Conservation (phyloP, 1,140 invertebrate genomes). For the Caenorhabditis briggsae region DNA sequence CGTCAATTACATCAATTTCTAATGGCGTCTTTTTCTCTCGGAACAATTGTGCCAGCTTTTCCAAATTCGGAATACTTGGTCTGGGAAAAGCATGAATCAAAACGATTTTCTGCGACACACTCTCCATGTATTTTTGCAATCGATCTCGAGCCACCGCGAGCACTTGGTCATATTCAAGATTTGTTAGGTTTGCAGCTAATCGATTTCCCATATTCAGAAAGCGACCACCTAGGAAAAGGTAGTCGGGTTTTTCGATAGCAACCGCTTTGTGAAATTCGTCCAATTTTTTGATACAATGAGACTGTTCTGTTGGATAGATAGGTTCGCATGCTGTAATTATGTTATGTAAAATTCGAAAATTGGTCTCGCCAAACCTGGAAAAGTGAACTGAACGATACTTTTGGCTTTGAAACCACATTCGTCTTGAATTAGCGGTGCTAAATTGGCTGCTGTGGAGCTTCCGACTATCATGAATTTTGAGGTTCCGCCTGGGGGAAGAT, state of each 20-base stretch:
- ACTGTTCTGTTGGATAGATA: background rate
- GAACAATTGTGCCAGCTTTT: background rate
- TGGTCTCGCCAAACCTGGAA: background rate
- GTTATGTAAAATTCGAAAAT: background rate
- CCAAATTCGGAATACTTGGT: background rate
- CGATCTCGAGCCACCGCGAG: background rate
- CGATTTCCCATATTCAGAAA: background rate
- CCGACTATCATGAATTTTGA: background rate
- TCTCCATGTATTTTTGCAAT: background rate
- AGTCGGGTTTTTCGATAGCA: background rate
- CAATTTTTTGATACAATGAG: background rate
- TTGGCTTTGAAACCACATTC: background rate
- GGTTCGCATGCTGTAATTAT: background rate
- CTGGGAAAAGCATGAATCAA: background rate
- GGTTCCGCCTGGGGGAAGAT: background rate
- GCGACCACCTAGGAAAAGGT: background rate
- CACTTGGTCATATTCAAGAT: background rate
- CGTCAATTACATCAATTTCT: background rate
- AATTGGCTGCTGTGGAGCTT: background rate
- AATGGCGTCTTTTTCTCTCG: background rate
- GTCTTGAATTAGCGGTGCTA: background rate
- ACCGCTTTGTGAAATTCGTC: background rate
- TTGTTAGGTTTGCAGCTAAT: background rate
- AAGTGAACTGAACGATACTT: background rate
- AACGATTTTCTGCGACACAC: background rate